These are phyloP conservation scores for Thaumatotibia leucotreta DNA, from an alignment of 1,140 invertebrate species.

Conservation along the genomic window DNA sequence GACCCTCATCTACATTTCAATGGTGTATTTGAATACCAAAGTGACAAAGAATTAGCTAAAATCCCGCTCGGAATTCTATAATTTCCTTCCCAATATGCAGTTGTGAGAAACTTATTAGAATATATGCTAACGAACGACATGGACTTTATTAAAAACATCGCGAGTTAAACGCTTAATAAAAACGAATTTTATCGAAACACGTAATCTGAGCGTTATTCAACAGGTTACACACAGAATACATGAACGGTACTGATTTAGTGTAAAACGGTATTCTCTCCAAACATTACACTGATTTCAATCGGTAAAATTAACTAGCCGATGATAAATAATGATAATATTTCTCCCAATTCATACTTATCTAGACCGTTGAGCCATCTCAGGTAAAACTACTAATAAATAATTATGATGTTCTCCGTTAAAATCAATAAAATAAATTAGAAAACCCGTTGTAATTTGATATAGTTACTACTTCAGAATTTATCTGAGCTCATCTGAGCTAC, in stretches of 20 bases:
- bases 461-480: neutral
- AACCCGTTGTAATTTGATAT: conserved; percentile 7
- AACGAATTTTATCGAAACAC: neutral
- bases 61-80: neutral
- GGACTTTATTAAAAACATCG: neutral
- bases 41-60: conserved; percentile 9
- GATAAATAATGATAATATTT: neutral
- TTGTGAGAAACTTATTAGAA: neutral
- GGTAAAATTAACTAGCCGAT: neutral
- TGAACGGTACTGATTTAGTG: neutral
- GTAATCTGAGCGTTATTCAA: neutral
- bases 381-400: conserved; percentile 8
- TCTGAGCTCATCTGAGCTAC: neutral
- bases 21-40: conserved; percentile 10
- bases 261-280: neutral
- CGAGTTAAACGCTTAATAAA: neutral
- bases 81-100: neutral
- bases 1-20: neutral
- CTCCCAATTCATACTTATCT: neutral
- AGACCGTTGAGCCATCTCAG: neutral
- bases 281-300: conserved; percentile 4
- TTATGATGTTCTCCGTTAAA: conserved; percentile 11
- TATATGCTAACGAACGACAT: conserved; percentile 6
- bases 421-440: conserved; percentile 13
- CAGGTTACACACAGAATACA: neutral